Evolutionary conservation across 1,140 invertebrate genomes (phyloP).

Genomic region (Ceratina japonica): DNA sequence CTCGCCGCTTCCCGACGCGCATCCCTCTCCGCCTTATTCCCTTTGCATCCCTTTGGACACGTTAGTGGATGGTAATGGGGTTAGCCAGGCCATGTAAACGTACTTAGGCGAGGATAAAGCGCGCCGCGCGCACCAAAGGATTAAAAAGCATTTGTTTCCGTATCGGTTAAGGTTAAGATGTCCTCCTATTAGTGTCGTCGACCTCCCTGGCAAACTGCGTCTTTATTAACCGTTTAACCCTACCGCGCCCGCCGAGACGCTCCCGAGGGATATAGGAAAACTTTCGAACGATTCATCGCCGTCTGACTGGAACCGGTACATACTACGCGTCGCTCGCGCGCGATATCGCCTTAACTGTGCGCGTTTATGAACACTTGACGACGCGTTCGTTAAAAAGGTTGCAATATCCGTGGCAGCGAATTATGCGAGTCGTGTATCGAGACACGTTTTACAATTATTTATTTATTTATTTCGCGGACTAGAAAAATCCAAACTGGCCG

Average conservation of each 20-base stretch:
- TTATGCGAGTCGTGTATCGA: too few species aligned
- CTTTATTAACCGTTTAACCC: conserved; percentile 27
- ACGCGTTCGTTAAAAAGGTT: too few species aligned
- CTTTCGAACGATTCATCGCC: background rate
- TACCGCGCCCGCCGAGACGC: background rate
- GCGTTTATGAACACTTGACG: too few species aligned
- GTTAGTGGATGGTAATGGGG: conserved; percentile 51
- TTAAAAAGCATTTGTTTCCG: conserved; percentile 57
- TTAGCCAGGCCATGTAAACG: conserved; percentile 57
- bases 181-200: conserved; percentile 20
- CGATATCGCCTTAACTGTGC: too few species aligned
- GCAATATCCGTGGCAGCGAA: too few species aligned
- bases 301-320: too few species aligned
- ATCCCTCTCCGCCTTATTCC: conserved; percentile 12
- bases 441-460: too few species aligned
- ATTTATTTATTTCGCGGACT: too few species aligned
- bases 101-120: conserved; percentile 38
- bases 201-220: background rate
- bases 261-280: background rate
- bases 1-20: background rate
- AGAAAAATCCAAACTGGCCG: too few species aligned
- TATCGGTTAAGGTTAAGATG: conserved; percentile 32
- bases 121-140: conserved; percentile 7
- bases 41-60: conserved; percentile 50
- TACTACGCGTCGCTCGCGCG: too few species aligned